A percentile compares a stretch with the other conserved stretches of the same genome.
These are phyloP conservation scores for Thamnophis elegans DNA, from an alignment of 2,797 vertebrate species.

Conservation along the genomic window DNA sequence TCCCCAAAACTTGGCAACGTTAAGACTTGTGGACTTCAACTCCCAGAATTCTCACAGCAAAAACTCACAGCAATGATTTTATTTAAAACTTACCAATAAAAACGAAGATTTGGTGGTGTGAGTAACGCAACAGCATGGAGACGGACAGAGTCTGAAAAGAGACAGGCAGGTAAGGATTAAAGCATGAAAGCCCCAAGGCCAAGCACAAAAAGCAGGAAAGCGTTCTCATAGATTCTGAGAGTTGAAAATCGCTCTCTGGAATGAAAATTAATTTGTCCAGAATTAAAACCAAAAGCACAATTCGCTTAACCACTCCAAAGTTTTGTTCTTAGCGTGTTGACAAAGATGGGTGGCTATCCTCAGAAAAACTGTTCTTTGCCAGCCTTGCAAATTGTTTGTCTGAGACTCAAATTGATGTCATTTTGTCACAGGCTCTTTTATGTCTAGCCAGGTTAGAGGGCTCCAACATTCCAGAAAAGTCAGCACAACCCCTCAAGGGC, in stretches of 20 bases:
- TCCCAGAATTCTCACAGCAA: too few species aligned
- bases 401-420: not conserved
- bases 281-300: not conserved
- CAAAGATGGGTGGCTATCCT: too few species aligned
- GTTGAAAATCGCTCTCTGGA: not conserved
- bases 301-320: too few species aligned
- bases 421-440: not conserved
- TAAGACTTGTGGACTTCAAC: too few species aligned
- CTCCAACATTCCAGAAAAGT: too few species aligned
- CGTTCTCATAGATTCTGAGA: not conserved
- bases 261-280: not conserved
- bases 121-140: conserved; percentile 95
- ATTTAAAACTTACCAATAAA: conserved; percentile 87
- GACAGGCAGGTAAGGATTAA: conserved; percentile 7
- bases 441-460: too few species aligned
- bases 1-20: too few species aligned
- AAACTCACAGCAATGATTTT: not conserved
- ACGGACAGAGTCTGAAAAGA: conserved; percentile 88
- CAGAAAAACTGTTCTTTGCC: too few species aligned
- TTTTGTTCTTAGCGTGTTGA: not conserved
- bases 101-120: conserved; percentile 97
- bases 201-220: not conserved
- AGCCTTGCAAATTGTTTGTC: too few species aligned
- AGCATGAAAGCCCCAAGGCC: not conserved
- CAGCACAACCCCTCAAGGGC: too few species aligned